Base-by-base conservation (phyloP, 2,113 vertebrate species). In the Emydura subglobosa region DNA sequence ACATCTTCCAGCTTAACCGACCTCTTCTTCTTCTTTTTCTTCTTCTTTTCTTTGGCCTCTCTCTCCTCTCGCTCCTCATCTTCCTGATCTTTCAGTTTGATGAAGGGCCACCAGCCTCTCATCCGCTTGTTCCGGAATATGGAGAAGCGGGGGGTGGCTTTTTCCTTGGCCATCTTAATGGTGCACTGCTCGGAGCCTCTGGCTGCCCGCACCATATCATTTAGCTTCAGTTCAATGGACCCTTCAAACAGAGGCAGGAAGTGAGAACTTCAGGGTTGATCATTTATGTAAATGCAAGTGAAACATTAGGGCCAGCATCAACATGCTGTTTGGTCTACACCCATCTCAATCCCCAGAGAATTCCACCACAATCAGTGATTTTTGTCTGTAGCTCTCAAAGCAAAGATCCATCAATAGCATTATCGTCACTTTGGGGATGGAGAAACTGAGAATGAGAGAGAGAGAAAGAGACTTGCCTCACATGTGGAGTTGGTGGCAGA, bases 71-170 rank as follows among this genome's bases (percentile, higher is more conserved):
- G 98, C 90, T 99, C 98, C 1, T 98, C 97, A 0, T 99, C 99
- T 93, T 99, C 98, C 1, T 98, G 97, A 29, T 98, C 99, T 96
- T 98, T 98, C 65, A 98, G 97, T 87, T 99, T 99, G 95, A 98
- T 98, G 72, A 99, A 98, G 0, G 99, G 99, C 99, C 99, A 99
- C 99, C 99, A 99, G 88, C 99, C 99, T 76, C 98, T 98, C 98
- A 99, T 98, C 82, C 99, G 98, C 92, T 99, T 99, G 88, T 98
- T 99, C 54, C 98, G 98, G 65, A 99, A 99, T 96, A 99, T 98
- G 49, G 99, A 99, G 96, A 99, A 98, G 61, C 99, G 98, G 0
- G 99, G 99, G 1, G 96, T 83, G 4, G 99, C 99, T 3, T 98
- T 98, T 7, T 99, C 98, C 17, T 97, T 98, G 57, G 99, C 99